Percentiles rank a stretch among this genome's conserved stretches.
These are phyloP conservation scores for Trachymyrmex septentrionalis DNA, from an alignment of 1,140 invertebrate species.

Conservation along the genomic window DNA sequence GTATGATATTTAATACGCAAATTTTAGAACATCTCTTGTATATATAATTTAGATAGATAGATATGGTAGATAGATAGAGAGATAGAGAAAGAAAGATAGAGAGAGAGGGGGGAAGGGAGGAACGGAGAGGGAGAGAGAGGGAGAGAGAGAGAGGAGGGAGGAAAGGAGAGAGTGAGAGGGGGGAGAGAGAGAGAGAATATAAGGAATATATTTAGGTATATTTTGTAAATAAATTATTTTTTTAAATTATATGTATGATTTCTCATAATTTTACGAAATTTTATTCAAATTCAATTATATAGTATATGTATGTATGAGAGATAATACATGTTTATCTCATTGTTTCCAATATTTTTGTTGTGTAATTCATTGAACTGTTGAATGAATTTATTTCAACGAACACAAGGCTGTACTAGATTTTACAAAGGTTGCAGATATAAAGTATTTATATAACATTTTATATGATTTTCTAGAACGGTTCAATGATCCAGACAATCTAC, in stretches of 20 bases:
- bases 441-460: background rate
- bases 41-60: background rate
- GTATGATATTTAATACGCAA: too few relatives aligned
- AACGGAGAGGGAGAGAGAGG: too few relatives aligned
- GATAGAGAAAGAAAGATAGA: too few relatives aligned
- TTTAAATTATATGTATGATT: background rate
- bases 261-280: background rate
- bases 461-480: conserved; percentile 28
- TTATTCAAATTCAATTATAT: background rate
- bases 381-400: background rate
- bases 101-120: too few relatives aligned
- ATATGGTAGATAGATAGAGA: too few relatives aligned
- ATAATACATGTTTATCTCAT: background rate
- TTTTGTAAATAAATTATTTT: background rate
- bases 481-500: conserved; percentile 5
- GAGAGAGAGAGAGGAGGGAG: too few relatives aligned
- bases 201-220: background rate
- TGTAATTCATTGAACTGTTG: conserved; percentile 5
- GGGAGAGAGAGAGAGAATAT: background rate
- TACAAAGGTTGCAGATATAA: conserved; percentile 9
- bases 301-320: background rate
- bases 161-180: too few relatives aligned
- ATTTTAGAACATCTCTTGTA: background rate
- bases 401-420: conserved; percentile 42
- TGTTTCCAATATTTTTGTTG: conserved; percentile 4